Evolutionary conservation across 1,140 invertebrate species (phyloP), one percentile per base, ranked within the genome.

Genomic region (Laupala kohalensis): DNA sequence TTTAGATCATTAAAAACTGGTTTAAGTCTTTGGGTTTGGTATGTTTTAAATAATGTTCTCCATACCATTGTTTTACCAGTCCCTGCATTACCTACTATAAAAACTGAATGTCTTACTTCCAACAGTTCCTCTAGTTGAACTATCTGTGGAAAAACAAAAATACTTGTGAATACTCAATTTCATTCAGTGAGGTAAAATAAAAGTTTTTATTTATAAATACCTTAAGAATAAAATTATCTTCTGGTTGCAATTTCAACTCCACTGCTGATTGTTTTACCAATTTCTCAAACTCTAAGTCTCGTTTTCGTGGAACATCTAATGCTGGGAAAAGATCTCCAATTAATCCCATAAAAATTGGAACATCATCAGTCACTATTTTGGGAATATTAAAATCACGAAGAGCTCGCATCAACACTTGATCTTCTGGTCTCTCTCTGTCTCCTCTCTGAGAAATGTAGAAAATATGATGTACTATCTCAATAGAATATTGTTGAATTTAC

Each of bases 51-150:
- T 0, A 98, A 81, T 13, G 93, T 94, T 80, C 94, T 94, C 94
- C 95, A 97, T 2, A 97, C 93, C 83, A 92, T 87, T 1, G 91
- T 90, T 80, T 97, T 98, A 4, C 96, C 96, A 1, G 93, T 95
- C 0, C 96, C 95, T 23, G 95, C 90, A 78, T 90, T 89, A 6
- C 95, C 96, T 70, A 95, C 85, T 69, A 97, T 92, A 78, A 98
- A 97, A 3, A 98, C 95, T 0, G 95, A 97, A 83, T 97, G 95
- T 72, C 95, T 86, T 0, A 97, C 95, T 65, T 93, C 92, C 77
- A 97, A 90, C 30, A 97, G 79, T 81, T 97, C 95, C 76, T 95
- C 91, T 4, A 97, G 81, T 82, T 98, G 95, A 0, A 97, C 93
- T 74, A 97, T 87, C 90, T 90, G 74, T 27, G 71, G 74, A 67